phyloP scores from a whole-genome alignment of 2,888 invertebrate genomes.

The Drosophila kambysellisi region DNA sequence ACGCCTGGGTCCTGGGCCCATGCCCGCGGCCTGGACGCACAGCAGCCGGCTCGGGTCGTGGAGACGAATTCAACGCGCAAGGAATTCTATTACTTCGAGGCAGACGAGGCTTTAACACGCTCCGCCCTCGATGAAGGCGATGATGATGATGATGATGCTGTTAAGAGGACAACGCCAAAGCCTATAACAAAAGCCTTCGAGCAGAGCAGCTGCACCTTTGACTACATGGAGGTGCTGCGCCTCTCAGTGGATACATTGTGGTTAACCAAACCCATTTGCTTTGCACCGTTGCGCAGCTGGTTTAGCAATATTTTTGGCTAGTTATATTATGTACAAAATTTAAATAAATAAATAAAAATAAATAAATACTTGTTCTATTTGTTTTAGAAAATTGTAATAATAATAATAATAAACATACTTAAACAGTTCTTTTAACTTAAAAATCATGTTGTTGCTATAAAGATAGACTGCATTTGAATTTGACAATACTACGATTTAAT shows the following conservation, averaged over 20 bases:
- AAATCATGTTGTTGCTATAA: no score
- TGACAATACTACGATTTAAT: no score
- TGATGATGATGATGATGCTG: conserved; percentile 34
- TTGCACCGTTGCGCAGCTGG: conserved; percentile 80
- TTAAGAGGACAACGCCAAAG: conserved; percentile 13
- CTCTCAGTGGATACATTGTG: conserved; percentile 81
- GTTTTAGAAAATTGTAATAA: background rate
- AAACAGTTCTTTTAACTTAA: background rate
- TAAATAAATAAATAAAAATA: background rate
- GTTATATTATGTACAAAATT: background rate
- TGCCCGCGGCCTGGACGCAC: conserved; percentile 64
- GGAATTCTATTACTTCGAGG: conserved; percentile 79
- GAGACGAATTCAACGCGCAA: conserved; percentile 83
- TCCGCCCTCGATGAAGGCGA: conserved; percentile 56
- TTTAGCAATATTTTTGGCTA: conserved; percentile 79
- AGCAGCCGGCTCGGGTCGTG: conserved; percentile 76
- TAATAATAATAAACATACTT: background rate
- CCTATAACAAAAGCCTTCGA: conserved; percentile 65
- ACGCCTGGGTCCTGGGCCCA: conserved; percentile 49
- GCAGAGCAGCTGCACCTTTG: conserved; percentile 77
- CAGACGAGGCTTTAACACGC: conserved; percentile 67
- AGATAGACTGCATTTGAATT: no score
- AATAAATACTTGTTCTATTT: background rate
- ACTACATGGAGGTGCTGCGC: conserved; percentile 78
- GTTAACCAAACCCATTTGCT: conserved; percentile 82